Base-by-base conservation (phyloP, 2,888 invertebrate genomes). In the Digitonthophagus gazella region DNA sequence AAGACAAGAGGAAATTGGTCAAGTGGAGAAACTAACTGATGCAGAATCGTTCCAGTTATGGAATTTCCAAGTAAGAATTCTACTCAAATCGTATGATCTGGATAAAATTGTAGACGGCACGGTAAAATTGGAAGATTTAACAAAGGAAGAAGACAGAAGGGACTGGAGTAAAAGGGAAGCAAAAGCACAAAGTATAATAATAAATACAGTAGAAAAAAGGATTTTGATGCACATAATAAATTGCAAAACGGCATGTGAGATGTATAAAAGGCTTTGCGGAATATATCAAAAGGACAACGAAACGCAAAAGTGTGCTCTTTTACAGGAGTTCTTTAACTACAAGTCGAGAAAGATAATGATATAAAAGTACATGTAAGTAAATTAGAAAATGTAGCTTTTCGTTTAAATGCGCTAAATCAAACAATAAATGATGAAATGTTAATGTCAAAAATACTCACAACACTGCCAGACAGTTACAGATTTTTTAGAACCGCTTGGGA, bases 161-260 rank as follows among this genome's bases (percentile, higher is more conserved):
- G 56, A 66, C 14, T 76, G 75, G 71, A 64, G 55, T 0, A 75
- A 72, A 22, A 69, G 68, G 1, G 76, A 75, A 69, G 66, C 68
- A 4, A 65, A 58, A 3, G 77, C 76, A 3, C 75, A 77, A 67
- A 74, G 68, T 18, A 70, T 76, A 5, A 77, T 77, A 2, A 75
- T 72, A 0, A 75, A 73, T 2, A 70, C 75, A 0, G 65, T 78
- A 0, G 73, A 71, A 2, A 65, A 69, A 18, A 70, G 75, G 18
- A 72, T 71, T 3, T 64, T 75, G 20, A 69, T 66, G 67, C 68
- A 71, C 22, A 44, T 73, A 0, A 18, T 71, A 11, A 68, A 67
- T 16, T 71, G 71, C 58, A 67, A 71, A 28, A 64, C 70, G 0
- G 63, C 68, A 16, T 8, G 15, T 6, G 70, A 71, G 58, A 72